Conservation (phyloP, 2,888 invertebrate species). For the Smittia sp. region DNA sequence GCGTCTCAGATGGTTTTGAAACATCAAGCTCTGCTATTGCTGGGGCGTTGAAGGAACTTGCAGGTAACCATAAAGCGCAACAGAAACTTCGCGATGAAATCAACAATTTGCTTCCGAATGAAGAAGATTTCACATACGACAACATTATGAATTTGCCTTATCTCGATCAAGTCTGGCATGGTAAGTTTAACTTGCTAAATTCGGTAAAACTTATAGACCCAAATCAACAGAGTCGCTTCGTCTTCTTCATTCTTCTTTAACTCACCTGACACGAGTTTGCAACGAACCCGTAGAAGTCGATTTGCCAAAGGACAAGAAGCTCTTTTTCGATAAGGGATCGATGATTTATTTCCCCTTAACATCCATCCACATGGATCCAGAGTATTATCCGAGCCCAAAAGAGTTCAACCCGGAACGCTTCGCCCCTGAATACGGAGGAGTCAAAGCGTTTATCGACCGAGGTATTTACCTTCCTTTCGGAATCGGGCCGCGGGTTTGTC, state of each 20-base stretch:
- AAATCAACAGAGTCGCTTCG: neutral
- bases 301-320: conserved; percentile 30
- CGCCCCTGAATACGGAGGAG: conserved; percentile 36
- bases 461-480: conserved; percentile 41
- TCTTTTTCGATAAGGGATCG: neutral
- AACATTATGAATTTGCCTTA: conserved; percentile 46
- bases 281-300: conserved; percentile 36
- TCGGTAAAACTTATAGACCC: neutral
- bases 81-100: conserved; percentile 47
- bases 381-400: conserved; percentile 34
- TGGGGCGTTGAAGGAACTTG: conserved; percentile 46
- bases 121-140: conserved; percentile 44
- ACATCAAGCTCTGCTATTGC: conserved; percentile 46
- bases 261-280: conserved; percentile 15
- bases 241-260: conserved; percentile 18
- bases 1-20: conserved; percentile 48
- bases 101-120: conserved; percentile 44
- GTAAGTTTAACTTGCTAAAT: no score
- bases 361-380: conserved; percentile 51
- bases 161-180: conserved; percentile 47
- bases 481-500: conserved; percentile 43
- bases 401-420: conserved; percentile 41
- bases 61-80: conserved; percentile 45
- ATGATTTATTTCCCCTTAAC: conserved; percentile 44
- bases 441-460: conserved; percentile 38